Percentiles rank a stretch among this genome's conserved stretches.
Evolutionary conservation across 2,888 invertebrate species (phyloP).

Genomic region (Acleris sparsana): DNA sequence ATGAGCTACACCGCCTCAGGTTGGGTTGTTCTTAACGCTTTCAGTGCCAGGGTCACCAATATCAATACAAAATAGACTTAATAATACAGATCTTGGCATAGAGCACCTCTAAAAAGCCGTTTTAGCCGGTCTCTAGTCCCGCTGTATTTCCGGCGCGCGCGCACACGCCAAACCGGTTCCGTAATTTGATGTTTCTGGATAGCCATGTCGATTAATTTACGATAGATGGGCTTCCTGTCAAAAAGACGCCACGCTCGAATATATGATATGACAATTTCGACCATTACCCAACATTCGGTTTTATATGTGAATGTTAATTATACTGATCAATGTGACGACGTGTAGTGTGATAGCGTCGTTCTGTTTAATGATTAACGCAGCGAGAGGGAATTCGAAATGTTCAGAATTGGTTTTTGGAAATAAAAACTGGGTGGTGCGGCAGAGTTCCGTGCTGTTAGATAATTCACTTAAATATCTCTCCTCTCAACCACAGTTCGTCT

Average conservation of each 20-base stretch:
- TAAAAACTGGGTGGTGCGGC: no score
- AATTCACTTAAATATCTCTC: no score
- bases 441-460: no score
- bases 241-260: conserved; percentile 56
- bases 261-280: conserved; percentile 55
- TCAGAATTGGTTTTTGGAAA: no score
- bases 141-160: conserved; percentile 49
- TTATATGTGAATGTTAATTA: conserved; percentile 48
- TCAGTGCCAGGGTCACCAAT: no score
- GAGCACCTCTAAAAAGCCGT: conserved; percentile 15
- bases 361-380: conserved; percentile 10
- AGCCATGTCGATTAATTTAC: conserved; percentile 70
- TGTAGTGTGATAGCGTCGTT: conserved; percentile 43
- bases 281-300: conserved; percentile 49
- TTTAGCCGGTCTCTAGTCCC: conserved; percentile 38
- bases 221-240: conserved; percentile 70
- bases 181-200: conserved; percentile 64
- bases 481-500: no score
- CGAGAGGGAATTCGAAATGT: conserved; percentile 1
- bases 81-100: no score
- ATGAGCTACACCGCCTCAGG: conserved; percentile 8
- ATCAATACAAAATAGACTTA: no score
- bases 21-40: neutral
- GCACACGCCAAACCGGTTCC: conserved; percentile 79
- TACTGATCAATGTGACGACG: conserved; percentile 53